phyloP scores from a whole-genome alignment of 2,113 vertebrate species.

The Canis aureus region DNA sequence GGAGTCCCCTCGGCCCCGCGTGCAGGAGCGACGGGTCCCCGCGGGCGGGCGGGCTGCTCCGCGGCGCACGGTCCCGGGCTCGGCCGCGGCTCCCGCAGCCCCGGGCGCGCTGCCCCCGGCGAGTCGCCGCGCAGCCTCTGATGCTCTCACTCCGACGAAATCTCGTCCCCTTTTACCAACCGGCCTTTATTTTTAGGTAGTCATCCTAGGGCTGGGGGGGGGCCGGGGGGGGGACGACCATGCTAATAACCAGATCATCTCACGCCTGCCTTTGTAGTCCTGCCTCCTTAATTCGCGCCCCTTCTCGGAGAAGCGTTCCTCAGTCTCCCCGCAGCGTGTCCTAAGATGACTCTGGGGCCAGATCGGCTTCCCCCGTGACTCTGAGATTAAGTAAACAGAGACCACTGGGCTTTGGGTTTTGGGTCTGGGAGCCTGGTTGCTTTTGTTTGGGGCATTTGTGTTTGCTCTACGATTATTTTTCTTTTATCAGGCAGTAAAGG shows the following conservation, averaged over 20 bases:
- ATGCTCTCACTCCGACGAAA: conserved; percentile 89
- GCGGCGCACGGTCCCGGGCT: conserved; percentile 56
- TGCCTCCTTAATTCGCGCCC: not conserved
- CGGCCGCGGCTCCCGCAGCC: conserved; percentile 85
- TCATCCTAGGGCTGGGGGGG: not conserved
- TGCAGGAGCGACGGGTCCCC: not conserved
- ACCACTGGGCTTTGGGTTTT: not conserved
- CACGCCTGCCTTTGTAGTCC: not conserved
- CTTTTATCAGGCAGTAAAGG: not conserved
- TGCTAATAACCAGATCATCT: not conserved
- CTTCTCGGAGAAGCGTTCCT: not conserved
- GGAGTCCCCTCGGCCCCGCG: not conserved
- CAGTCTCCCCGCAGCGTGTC: not conserved
- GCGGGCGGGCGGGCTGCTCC: rapidly evolving
- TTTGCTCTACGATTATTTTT: not conserved
- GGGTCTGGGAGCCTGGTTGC: not conserved
- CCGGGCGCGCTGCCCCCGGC: conserved; percentile 1
- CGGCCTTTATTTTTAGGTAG: conserved; percentile 35
- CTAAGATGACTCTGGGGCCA: not conserved
- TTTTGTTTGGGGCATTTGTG: not conserved
- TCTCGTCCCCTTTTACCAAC: conserved; percentile 68
- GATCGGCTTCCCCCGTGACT: not conserved
- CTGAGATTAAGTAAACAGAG: not conserved
- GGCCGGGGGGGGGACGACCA: not conserved
- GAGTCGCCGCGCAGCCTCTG: conserved; percentile 78